A percentile compares a stretch with the other conserved stretches of the same genome.
phyloP scores from a whole-genome alignment of 2,113 vertebrate genomes.

The Lagopus muta region DNA sequence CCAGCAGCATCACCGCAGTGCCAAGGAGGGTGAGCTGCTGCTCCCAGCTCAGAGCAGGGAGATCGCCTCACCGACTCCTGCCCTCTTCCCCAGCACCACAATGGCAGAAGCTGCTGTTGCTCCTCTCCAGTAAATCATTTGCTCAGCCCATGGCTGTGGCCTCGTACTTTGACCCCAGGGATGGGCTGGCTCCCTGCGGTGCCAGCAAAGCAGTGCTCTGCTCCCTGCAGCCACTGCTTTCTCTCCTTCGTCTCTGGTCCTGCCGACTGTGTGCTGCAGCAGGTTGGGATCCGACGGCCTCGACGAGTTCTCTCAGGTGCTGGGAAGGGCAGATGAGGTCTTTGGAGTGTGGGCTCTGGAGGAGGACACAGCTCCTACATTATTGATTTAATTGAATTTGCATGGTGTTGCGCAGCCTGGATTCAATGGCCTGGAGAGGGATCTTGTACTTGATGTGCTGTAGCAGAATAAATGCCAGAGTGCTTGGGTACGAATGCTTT shows the following conservation, averaged over 20 bases:
- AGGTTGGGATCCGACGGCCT: not conserved
- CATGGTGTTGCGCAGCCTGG: not conserved
- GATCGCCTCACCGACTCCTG: fast-evolving
- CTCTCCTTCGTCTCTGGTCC: not conserved
- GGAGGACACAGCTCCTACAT: not conserved
- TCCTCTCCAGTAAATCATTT: not conserved
- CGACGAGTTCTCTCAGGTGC: not conserved
- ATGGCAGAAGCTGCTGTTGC: not conserved
- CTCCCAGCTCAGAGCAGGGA: not conserved
- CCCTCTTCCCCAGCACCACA: fast-evolving
- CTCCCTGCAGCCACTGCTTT: fast-evolving
- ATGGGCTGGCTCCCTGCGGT: not conserved
- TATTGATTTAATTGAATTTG: conserved; percentile 1
- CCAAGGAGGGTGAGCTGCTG: no score
- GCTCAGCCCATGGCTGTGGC: not conserved
- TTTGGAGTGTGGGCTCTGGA: not conserved
- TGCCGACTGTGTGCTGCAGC: not conserved
- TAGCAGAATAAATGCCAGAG: not conserved
- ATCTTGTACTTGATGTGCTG: not conserved
- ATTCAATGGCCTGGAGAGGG: not conserved
- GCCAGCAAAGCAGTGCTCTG: not conserved
- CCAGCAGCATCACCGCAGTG: not conserved
- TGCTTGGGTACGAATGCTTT: fast-evolving
- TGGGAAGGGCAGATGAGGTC: not conserved
- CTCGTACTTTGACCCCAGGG: conserved; percentile 1